phyloP scores from a whole-genome alignment of 2,888 invertebrate genomes.

The Rhimphoctona megacephalus region DNA sequence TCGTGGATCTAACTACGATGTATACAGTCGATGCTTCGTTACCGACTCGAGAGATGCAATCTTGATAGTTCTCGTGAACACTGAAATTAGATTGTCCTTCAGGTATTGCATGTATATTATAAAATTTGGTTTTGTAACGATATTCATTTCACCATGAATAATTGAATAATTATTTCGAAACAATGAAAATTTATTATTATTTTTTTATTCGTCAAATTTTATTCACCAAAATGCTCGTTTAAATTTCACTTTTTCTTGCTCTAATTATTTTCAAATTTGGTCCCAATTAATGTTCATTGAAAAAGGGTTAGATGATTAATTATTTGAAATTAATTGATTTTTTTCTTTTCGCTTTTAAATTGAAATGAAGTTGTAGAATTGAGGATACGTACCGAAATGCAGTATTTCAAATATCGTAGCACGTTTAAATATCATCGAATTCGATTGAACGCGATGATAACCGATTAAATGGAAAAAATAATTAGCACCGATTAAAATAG shows the following conservation, averaged over 20 bases:
- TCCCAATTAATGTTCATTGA: neutral
- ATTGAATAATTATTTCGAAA: neutral
- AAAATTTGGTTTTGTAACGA: neutral
- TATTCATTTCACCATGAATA: neutral
- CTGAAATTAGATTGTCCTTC: constrained; percentile 47
- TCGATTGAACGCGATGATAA: neutral
- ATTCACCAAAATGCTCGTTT: neutral
- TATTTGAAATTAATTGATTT: neutral
- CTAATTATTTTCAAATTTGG: neutral
- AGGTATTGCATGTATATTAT: neutral
- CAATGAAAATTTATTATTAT: neutral
- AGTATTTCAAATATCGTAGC: constrained; percentile 2
- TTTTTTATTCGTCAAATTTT: neutral
- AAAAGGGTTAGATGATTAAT: neutral
- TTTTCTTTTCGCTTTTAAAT: neutral
- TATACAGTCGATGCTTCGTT: constrained; percentile 26
- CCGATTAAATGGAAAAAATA: neutral
- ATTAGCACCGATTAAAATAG: constrained; percentile 2
- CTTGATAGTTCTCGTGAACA: constrained; percentile 49
- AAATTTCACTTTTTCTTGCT: neutral
- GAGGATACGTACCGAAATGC: constrained; percentile 51
- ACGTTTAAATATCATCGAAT: neutral
- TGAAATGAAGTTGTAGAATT: neutral
- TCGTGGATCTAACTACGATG: constrained; percentile 28
- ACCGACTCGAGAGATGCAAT: constrained; percentile 44